Percentiles rank a stretch among this genome's conserved stretches.
Conservation (phyloP, 2,888 invertebrate genomes). For the Melieria crassipennis region DNA sequence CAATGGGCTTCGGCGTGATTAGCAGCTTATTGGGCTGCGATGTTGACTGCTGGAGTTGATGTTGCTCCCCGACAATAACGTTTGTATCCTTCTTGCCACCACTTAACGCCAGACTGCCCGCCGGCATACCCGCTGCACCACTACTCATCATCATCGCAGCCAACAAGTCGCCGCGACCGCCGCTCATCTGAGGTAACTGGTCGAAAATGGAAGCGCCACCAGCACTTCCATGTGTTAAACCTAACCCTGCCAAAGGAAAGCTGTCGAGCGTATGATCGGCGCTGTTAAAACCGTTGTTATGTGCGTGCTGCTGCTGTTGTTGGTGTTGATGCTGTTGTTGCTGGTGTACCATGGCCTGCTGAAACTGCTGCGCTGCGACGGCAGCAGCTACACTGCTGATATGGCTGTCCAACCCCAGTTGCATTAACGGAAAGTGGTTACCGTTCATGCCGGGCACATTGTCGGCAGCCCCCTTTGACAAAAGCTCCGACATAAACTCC, state of each 20-base stretch:
- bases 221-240: slow-evolving; percentile 44
- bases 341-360: slow-evolving; percentile 41
- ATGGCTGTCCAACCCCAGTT: slow-evolving; percentile 54
- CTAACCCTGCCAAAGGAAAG: slow-evolving; percentile 56
- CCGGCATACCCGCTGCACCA: slow-evolving; percentile 43
- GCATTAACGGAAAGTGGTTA: slow-evolving; percentile 57
- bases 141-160: slow-evolving; percentile 55
- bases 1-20: slow-evolving; percentile 75
- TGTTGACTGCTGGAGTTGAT: slow-evolving; percentile 53
- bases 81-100: slow-evolving; percentile 45
- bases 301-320: slow-evolving; percentile 57
- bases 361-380: slow-evolving; percentile 42
- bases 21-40: slow-evolving; percentile 66
- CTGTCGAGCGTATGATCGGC: slow-evolving; percentile 60
- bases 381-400: slow-evolving; percentile 52
- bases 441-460: slow-evolving; percentile 62
- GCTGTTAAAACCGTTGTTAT: slow-evolving; percentile 61
- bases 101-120: slow-evolving; percentile 41
- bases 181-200: slow-evolving; percentile 51
- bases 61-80: slow-evolving; percentile 34
- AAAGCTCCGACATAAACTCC: slow-evolving; percentile 64
- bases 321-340: slow-evolving; percentile 53
- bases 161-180: slow-evolving; percentile 46
- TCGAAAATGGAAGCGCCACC: slow-evolving; percentile 59
- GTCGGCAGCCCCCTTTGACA: slow-evolving; percentile 55